Conservation (phyloP, 2,888 invertebrate genomes). For the Drosophila macrospina region DNA sequence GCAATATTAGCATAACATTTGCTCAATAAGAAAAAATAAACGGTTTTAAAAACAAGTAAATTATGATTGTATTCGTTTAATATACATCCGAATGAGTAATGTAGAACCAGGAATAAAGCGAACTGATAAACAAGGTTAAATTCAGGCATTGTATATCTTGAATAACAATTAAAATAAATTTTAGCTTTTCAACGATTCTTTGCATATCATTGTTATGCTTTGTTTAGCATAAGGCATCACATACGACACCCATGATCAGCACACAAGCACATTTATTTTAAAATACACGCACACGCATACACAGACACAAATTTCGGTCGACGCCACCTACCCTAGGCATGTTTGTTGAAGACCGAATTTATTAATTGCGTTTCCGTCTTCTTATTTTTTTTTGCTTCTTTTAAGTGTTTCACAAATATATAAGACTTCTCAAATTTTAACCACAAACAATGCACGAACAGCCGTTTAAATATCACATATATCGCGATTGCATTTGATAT, state of each 20-base stretch:
- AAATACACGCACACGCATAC: slow-evolving; percentile 1
- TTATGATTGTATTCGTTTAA: slow-evolving; percentile 3
- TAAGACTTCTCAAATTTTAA: slow-evolving; percentile 5
- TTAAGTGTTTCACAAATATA: slow-evolving; percentile 22
- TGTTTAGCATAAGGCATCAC: slow-evolving; percentile 43
- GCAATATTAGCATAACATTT: slow-evolving; percentile 23
- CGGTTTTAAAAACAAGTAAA: slow-evolving; percentile 31
- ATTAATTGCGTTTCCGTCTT: slow-evolving; percentile 31
- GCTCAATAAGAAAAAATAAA: slow-evolving; percentile 18
- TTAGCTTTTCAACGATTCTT: slow-evolving; percentile 10
- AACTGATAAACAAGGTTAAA: slow-evolving; percentile 22
- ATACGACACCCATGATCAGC: slow-evolving; percentile 40
- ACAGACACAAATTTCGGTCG: slow-evolving; percentile 2
- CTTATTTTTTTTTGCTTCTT: slow-evolving; percentile 25
- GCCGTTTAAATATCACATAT: slow-evolving; percentile 16
- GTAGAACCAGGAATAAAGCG: slow-evolving; percentile 8
- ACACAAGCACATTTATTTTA: slow-evolving; percentile 1
- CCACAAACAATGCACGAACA: slow-evolving; percentile 21
- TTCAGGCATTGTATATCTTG: slow-evolving; percentile 10
- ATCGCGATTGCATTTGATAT: slow-evolving; percentile 37
- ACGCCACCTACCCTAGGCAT: slow-evolving; percentile 73
- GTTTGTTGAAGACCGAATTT: slow-evolving; percentile 49
- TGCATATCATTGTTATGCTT: slow-evolving; percentile 40
- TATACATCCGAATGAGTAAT: background rate
- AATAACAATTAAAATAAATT: slow-evolving; percentile 32